phyloP scores from a whole-genome alignment of 1,140 invertebrate species.

The Musca vetustissima region DNA sequence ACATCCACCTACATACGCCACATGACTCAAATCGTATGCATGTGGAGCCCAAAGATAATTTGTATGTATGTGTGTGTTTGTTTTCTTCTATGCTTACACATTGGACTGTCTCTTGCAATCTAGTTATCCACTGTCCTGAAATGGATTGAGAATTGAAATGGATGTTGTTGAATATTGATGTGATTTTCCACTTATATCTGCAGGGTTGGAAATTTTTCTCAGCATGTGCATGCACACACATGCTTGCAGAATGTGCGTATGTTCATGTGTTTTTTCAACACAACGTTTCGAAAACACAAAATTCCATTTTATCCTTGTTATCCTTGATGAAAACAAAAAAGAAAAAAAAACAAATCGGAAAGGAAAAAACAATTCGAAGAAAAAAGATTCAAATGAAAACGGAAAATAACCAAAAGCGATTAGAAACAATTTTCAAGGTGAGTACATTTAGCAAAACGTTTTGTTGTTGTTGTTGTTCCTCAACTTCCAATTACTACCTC shows the following conservation, averaged over 20 bases:
- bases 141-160: background rate
- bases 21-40: too few species aligned
- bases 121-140: too few species aligned
- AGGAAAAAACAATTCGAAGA: too few species aligned
- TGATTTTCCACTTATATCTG: conserved; percentile 21
- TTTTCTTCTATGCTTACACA: too few species aligned
- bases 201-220: background rate
- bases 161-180: conserved; percentile 19
- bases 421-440: conserved; percentile 11
- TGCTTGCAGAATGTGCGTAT: background rate
- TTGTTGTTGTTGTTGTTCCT: too few species aligned
- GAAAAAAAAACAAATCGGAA: background rate
- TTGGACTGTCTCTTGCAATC: too few species aligned
- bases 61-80: too few species aligned
- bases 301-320: background rate
- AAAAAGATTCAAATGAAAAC: background rate
- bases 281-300: background rate
- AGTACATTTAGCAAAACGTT: conserved; percentile 2
- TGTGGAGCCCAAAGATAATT: too few species aligned
- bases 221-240: background rate
- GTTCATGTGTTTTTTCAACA: background rate
- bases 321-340: background rate
- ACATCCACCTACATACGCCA: too few species aligned
- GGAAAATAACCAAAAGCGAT: conserved; percentile 9
- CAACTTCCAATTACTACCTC: too few species aligned